These are phyloP conservation scores for Aphaenogaster ashmeadi DNA, from an alignment of 1,140 invertebrate species.

Conservation along the genomic window DNA sequence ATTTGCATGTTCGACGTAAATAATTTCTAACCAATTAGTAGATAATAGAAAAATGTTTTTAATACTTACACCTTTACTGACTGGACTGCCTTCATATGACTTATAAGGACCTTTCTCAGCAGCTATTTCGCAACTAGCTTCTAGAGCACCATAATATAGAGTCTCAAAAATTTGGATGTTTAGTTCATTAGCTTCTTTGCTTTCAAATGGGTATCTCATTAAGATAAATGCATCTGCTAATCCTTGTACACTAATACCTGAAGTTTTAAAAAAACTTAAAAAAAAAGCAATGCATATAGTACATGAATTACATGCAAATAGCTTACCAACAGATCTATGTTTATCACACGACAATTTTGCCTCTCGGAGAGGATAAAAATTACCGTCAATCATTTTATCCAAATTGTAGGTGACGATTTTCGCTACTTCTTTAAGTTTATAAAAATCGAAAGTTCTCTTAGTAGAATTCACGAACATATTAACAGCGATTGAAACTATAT, in stretches of 20 bases:
- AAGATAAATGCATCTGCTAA: slow-evolving; percentile 98
- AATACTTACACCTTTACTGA: slow-evolving; percentile 94
- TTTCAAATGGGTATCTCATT: slow-evolving; percentile 97
- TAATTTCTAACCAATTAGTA: background rate
- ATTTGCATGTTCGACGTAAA: background rate
- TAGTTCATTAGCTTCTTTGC: slow-evolving; percentile 93
- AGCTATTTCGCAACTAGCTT: slow-evolving; percentile 98
- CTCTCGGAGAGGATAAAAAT: slow-evolving; percentile 97
- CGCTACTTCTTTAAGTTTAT: slow-evolving; percentile 94
- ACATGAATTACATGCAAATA: background rate
- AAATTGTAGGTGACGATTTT: slow-evolving; percentile 97
- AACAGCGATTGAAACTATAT: slow-evolving; percentile 98
- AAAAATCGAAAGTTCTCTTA: slow-evolving; percentile 94
- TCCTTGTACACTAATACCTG: slow-evolving; percentile 96
- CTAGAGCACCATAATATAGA: slow-evolving; percentile 98
- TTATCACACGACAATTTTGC: slow-evolving; percentile 95
- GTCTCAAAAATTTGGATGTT: slow-evolving; percentile 99
- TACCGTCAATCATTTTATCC: slow-evolving; percentile 99
- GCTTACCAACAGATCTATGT: slow-evolving; percentile 95
- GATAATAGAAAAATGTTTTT: background rate
- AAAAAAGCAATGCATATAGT: background rate
- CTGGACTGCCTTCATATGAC: slow-evolving; percentile 96
- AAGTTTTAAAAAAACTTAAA: background rate
- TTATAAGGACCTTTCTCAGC: slow-evolving; percentile 95
- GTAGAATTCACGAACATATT: slow-evolving; percentile 96